Conservation (phyloP, 2,113 vertebrate species). For the Galbula dea region DNA sequence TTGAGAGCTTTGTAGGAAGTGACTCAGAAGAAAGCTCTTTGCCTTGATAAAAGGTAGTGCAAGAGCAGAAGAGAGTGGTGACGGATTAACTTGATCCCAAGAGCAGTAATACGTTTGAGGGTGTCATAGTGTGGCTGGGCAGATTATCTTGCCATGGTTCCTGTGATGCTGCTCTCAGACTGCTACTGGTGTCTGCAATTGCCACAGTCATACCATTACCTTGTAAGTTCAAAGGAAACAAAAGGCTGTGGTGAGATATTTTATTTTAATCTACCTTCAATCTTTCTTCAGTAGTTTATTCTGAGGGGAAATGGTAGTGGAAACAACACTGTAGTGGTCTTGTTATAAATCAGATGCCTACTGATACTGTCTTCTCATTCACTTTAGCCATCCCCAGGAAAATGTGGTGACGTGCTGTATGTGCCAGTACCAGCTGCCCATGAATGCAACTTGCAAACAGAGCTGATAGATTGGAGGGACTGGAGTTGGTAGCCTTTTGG, state of each 20-base stretch:
- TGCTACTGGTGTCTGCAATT: background rate
- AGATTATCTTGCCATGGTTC: background rate
- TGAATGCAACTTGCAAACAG: background rate
- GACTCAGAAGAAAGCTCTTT: background rate
- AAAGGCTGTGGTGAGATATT: background rate
- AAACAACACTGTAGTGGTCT: background rate
- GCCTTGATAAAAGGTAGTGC: background rate
- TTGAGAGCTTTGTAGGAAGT: slow-evolving; percentile 32
- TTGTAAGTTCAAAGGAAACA: background rate
- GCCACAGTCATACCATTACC: background rate
- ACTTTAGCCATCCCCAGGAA: background rate
- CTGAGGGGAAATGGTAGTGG: background rate
- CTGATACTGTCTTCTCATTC: background rate
- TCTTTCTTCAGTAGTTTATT: background rate
- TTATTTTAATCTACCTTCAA: background rate
- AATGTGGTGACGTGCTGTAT: background rate
- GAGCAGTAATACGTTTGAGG: background rate
- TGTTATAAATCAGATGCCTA: background rate
- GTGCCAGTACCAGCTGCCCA: background rate
- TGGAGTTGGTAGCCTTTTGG: background rate
- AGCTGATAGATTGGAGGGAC: background rate
- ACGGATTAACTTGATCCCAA: background rate
- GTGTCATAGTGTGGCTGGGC: background rate
- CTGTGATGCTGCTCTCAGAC: background rate
- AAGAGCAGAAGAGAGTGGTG: background rate